Evolutionary conservation across 1,140 invertebrate genomes (phyloP), one percentile per base, ranked within the genome.

Genomic region (Agraylea sexmaculata): DNA sequence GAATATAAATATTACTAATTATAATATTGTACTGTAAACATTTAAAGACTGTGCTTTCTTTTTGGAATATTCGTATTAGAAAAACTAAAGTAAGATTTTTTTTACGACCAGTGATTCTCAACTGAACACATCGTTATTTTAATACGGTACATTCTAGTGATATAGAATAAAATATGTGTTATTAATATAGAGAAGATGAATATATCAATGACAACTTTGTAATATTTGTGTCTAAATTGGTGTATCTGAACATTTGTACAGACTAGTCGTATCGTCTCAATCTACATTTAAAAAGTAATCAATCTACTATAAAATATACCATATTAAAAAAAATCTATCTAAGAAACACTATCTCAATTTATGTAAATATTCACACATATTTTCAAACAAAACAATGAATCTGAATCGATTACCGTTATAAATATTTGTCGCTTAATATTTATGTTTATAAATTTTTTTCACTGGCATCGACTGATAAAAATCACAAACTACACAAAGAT

Each of bases 241-340:
- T 31, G 8, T 27, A 31, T 40, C 18, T 40, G 15, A 15, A 13
- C 18, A 29, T 29, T 29, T 45, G 47, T 49, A 49, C 47, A 49
- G 39, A 40, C 47, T 49, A 49, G 47, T 48, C 47, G 39, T 49
- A 45, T 45, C n/a, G n/a, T n/a, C n/a, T 36, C 25, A 39, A 37
- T 31, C 17, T 49, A 42, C 41, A 36, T 45, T 49, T 40, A 18
- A 39, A 39, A 27, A 43, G 23, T 12, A 48, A 45, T 44, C 23
- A n/a, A n/a, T n/a, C n/a, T n/a, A n/a, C n/a, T n/a, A 40, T 34
- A 45, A 42, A 45, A 40, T 32, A 37, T 49, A 36, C 40, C 35
- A 27, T 30, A 42, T 45, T 49, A 49, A 43, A 42, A 43, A 38
- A 27, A 37, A 46, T 21, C n/a, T 13, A 23, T 32, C 32, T 49